phyloP scores from a whole-genome alignment of 2,888 invertebrate genomes.

The Tenthredo distinguenda region DNA sequence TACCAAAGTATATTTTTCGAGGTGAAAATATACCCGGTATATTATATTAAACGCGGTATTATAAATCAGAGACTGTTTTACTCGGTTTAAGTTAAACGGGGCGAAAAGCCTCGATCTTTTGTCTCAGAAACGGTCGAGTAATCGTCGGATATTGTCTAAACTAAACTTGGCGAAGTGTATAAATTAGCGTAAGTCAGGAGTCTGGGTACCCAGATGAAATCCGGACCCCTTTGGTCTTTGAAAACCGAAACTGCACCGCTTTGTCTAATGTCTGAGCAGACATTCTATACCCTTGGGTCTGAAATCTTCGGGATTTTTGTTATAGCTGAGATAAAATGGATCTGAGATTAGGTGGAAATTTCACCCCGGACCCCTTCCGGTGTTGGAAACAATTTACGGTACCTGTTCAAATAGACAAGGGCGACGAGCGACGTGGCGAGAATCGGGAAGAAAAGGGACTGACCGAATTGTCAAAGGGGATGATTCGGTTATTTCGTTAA shows the following conservation, averaged over 20 bases:
- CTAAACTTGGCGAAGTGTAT: neutral
- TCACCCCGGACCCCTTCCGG: neutral
- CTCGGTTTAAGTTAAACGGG: neutral
- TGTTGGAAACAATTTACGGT: conserved; percentile 3
- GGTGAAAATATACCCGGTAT: neutral
- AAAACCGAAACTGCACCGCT: neutral
- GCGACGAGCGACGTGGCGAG: neutral
- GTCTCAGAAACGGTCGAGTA: neutral
- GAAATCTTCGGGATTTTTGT: neutral
- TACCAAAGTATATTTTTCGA: neutral
- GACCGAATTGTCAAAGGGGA: neutral
- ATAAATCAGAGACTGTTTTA: neutral
- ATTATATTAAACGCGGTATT: neutral
- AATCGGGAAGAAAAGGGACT: neutral
- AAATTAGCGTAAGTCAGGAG: neutral
- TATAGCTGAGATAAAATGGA: neutral
- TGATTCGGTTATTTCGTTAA: neutral
- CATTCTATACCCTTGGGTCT: no score
- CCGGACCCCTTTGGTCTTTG: neutral
- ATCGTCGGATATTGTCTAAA: neutral
- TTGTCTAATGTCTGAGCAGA: no score
- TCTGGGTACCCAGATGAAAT: neutral
- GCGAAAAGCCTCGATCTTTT: neutral
- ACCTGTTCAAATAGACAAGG: neutral
- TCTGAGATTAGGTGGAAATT: neutral